phyloP scores from a whole-genome alignment of 2,113 vertebrate genomes.

The Pitta sordida region DNA sequence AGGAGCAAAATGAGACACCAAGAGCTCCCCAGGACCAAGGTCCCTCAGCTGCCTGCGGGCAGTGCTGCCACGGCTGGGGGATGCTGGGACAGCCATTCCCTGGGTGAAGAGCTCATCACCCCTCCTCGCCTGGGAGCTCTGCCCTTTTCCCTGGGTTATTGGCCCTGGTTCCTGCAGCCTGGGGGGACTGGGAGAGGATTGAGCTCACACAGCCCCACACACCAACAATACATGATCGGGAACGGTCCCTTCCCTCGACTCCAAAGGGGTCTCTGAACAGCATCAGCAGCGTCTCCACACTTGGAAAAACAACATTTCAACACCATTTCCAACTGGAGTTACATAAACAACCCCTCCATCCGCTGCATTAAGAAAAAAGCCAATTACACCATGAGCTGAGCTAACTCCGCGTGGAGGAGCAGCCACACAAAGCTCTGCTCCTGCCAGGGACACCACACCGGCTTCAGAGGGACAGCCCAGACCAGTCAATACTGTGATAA shows the following conservation, averaged over 20 bases:
- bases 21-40: neutral
- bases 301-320: neutral
- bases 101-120: neutral
- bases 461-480: neutral
- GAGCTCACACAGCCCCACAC: neutral
- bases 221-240: rapidly evolving
- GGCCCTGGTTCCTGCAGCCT: neutral
- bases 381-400: rapidly evolving
- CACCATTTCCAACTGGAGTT: neutral
- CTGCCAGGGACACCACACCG: rapidly evolving
- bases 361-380: neutral
- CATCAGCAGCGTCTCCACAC: neutral
- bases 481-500: neutral
- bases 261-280: neutral
- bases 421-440: neutral
- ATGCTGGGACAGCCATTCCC: neutral
- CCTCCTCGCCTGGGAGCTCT: neutral
- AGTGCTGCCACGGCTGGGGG: neutral
- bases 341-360: neutral
- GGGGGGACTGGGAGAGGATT: neutral
- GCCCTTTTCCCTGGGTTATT: neutral
- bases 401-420: neutral
- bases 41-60: neutral
- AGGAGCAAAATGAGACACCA: no score
- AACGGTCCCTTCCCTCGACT: rapidly evolving